Evolutionary conservation across 2,113 vertebrate species (phyloP), one percentile per base, ranked within the genome.

Genomic region (Microtus ochrogaster): DNA sequence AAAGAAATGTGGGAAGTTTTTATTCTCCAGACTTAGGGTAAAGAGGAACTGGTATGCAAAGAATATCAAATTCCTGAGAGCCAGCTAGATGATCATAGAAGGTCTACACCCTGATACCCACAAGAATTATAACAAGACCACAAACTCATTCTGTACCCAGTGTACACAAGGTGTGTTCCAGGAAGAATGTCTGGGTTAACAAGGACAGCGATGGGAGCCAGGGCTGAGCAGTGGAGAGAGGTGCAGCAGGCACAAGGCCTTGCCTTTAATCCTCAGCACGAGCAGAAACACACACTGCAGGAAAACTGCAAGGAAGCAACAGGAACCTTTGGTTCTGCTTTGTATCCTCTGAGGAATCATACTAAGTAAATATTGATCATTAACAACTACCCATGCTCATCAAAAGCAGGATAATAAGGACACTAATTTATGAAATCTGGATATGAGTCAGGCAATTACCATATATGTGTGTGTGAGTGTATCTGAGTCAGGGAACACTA

Each of bases 321-420:
- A 87, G 55, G 28, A 84, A 16, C 1, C n/a, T 91, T 85, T 47
- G 9, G 17, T 89, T 44, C 55, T 89, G n/a, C 39, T 83, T 30
- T 87, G 39, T 26, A 78, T 73, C 30, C 36, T 85, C 66, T 63
- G 24, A 94, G 41, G 19, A 89, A 68, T 52, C 30, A 47, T 26
- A 89, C 65, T 47, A 89, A 96, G 61, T 77, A 85, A 92, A 93
- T 86, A n/a, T 39, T 82, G 61, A 16, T 68, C 39, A 83, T 63
- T 93, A 86, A 86, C 19, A 85, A 82, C 52, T 70, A 41, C 9
- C 78, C 91, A 61, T 4, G 28, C 8, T 63, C 13, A 89, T 91
- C 36, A 65, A 65, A 39, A 82, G 83, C 14, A 90, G 76, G 24
- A 81, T 44, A 93, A 77, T 33, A 89, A 94, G 5, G 41, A 58